Base-by-base conservation (phyloP, 2,113 vertebrate genomes). In the Clarias macrocephalus region DNA sequence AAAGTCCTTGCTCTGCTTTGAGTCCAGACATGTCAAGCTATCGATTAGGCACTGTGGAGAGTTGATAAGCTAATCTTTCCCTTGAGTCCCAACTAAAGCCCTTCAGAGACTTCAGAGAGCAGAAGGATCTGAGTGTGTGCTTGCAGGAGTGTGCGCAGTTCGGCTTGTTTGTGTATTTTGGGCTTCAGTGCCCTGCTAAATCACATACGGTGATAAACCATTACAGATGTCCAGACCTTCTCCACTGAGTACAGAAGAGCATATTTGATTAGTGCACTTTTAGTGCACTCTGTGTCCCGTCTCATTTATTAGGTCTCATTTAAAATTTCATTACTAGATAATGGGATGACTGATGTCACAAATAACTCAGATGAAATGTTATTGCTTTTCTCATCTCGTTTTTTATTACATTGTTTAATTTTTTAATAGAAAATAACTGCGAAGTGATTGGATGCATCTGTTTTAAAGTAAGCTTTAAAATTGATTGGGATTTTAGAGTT, bases 1-100 rank as follows among this genome's bases (percentile, higher is more conserved):
- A 92, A 92, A 94, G 93, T 93, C 92, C 93, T 94, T 93, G 93
- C 93, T 82, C 52, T 85, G 89, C 89, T 90, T 87, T 86, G 88
- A 88, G 92, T 90, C 87, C 83, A 42, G 90, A 87, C 92, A 91
- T 93, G 91, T 92, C 62, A 23, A 89, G 85, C 87, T 92, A 95
- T 95, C 92, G 95, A 95, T 96, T 93, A 93, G 92, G 89, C 93
- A 91, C 91, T 89, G 91, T 88, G 92, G 91, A 91, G 92, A 92
- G 89, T 93, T 95, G 95, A 96, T 95, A 95, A 95, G 93, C 88
- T 95, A 95, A 95, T 95, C 94, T 93, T 85, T 94, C 85, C 89
- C 86, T 89, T 89, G 91, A 92, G 92, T 89, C 83, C 88, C 59
- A 15, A 85, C 85, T 88, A 66, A 87, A 75, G 68, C 88, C 82